A percentile compares a stretch with the other conserved stretches of the same genome.
Conservation (phyloP, 2,888 invertebrate species). For the Lomographa bimaculata region DNA sequence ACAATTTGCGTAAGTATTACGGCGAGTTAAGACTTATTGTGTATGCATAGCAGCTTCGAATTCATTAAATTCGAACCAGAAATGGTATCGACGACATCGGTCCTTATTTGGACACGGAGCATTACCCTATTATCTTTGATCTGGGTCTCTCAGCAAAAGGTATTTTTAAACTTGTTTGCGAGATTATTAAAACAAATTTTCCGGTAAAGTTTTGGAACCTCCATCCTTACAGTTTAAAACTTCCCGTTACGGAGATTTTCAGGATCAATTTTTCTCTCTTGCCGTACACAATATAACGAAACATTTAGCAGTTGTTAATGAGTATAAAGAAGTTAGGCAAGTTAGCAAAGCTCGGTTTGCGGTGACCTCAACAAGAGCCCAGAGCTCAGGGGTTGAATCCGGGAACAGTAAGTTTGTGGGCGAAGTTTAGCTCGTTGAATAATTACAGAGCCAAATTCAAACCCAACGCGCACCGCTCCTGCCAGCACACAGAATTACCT, state of each 20-base stretch:
- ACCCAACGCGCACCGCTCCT: slow-evolving; percentile 24
- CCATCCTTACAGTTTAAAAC: slow-evolving; percentile 1
- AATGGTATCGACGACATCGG: slow-evolving; percentile 45
- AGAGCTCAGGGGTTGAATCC: slow-evolving; percentile 38
- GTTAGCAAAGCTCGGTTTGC: slow-evolving; percentile 31
- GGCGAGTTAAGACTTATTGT: slow-evolving; percentile 35
- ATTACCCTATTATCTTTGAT: slow-evolving; percentile 53
- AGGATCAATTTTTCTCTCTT: too few species aligned
- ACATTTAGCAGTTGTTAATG: slow-evolving; percentile 21
- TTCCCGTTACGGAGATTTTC: slow-evolving; percentile 4
- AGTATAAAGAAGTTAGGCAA: slow-evolving; percentile 19
- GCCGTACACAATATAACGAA: too few species aligned
- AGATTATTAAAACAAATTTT: slow-evolving; percentile 15
- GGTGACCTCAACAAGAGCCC: slow-evolving; percentile 38
- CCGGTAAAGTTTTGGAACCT: slow-evolving; percentile 13
- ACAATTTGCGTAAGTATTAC: slow-evolving; percentile 39
- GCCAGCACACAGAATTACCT: slow-evolving; percentile 36
- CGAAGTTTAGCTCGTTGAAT: slow-evolving; percentile 54
- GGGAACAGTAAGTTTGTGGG: slow-evolving; percentile 47
- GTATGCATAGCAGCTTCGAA: slow-evolving; percentile 45
- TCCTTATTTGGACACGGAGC: slow-evolving; percentile 52
- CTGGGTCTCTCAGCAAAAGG: slow-evolving; percentile 31
- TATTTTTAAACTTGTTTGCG: slow-evolving; percentile 21
- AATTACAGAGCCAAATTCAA: slow-evolving; percentile 53
- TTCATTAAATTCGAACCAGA: slow-evolving; percentile 42